Evolutionary conservation across 1,140 invertebrate species (phyloP).

Genomic region (Pogonus chalceus): DNA sequence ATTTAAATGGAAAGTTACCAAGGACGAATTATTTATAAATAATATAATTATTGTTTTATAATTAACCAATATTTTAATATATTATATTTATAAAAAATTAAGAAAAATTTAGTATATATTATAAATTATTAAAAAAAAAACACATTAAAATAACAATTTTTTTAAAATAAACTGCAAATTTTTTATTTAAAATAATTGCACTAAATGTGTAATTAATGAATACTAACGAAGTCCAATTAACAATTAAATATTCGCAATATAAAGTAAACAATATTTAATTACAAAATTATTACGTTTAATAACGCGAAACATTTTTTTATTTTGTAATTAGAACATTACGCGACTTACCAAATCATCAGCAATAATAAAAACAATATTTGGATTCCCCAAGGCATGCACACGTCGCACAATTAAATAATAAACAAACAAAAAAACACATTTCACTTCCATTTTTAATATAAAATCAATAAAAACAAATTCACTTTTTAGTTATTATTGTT

Average conservation of each 20-base stretch:
- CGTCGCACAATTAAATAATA: neutral
- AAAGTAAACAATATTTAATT: neutral
- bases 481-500: neutral
- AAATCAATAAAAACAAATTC: neutral
- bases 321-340: neutral
- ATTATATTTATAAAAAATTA: no score
- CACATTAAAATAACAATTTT: neutral
- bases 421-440: neutral
- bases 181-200: neutral
- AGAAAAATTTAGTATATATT: no score
- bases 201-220: neutral
- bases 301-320: neutral
- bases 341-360: conserved; percentile 59
- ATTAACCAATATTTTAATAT: neutral
- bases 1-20: no score
- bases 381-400: conserved; percentile 22
- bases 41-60: neutral
- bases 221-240: neutral
- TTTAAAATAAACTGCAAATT: neutral
- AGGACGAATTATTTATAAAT: neutral
- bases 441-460: neutral
- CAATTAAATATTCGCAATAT: neutral
- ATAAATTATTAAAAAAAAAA: no score
- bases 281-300: neutral
- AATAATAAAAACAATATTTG: conserved; percentile 55